These are phyloP conservation scores for Tapera naevia DNA, from an alignment of 2,797 vertebrate species.

Conservation along the genomic window DNA sequence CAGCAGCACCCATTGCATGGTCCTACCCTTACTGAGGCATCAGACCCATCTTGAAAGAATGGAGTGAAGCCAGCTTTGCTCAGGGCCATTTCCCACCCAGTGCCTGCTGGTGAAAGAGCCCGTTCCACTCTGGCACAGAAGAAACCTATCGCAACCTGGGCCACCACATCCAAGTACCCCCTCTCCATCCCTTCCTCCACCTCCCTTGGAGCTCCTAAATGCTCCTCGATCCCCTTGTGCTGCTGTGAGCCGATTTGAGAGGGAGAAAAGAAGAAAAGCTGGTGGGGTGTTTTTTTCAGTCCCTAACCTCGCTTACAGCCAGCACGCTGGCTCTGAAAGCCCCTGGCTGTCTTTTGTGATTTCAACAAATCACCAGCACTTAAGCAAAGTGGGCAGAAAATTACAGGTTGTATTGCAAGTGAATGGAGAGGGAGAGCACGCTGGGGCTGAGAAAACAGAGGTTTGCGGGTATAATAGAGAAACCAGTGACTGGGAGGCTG, in stretches of 20 bases:
- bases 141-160: background rate
- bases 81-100: background rate
- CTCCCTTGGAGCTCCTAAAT: background rate
- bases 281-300: background rate
- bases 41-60: rapidly evolving
- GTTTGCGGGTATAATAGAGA: conserved; percentile 36
- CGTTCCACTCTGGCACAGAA: background rate
- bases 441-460: conserved; percentile 44
- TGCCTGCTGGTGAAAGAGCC: background rate
- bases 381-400: conserved; percentile 73
- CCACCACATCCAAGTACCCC: background rate
- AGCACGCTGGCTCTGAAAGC: conserved; percentile 23
- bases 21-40: background rate
- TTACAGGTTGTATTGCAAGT: conserved; percentile 69
- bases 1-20: background rate
- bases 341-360: conserved; percentile 64
- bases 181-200: background rate
- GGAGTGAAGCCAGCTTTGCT: background rate
- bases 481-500: background rate
- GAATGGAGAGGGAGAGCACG: conserved; percentile 53
- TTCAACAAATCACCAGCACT: conserved; percentile 71
- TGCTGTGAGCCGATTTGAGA: background rate
- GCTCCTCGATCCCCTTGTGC: background rate
- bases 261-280: background rate
- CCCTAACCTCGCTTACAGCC: conserved; percentile 8